Evolutionary conservation across 2,797 vertebrate genomes (phyloP).

Genomic region (Phrynocephalus forsythii): DNA sequence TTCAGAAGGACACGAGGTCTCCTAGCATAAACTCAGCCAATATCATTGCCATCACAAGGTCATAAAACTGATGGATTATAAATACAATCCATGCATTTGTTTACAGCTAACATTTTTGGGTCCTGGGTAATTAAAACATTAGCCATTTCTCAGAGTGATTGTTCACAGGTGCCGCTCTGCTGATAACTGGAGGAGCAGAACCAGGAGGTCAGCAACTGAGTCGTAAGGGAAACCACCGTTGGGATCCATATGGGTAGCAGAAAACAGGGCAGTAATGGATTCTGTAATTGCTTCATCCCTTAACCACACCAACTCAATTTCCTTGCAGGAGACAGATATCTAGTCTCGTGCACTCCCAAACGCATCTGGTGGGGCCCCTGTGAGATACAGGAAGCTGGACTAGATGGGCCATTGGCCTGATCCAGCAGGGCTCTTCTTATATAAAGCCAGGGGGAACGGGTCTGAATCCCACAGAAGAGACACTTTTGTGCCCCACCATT

Average conservation of each 20-base stretch:
- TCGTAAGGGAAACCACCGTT: conserved; percentile 10
- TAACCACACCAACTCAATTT: conserved; percentile 53
- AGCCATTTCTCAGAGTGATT: conserved; percentile 93
- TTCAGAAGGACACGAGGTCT: conserved; percentile 84
- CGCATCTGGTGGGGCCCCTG: too few species aligned
- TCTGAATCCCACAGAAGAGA: too few species aligned
- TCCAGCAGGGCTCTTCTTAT: not conserved
- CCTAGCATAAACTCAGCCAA: conserved; percentile 93
- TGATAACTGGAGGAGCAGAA: conserved; percentile 49
- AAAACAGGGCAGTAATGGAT: conserved; percentile 48
- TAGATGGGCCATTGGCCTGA: too few species aligned
- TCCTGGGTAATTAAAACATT: conserved; percentile 88
- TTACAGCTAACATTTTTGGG: conserved; percentile 96
- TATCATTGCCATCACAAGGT: conserved; percentile 97
- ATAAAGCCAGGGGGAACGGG: not conserved
- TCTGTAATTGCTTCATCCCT: conserved; percentile 44
- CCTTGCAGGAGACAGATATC: conserved; percentile 27
- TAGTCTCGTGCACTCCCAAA: too few species aligned
- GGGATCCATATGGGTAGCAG: conserved; percentile 4
- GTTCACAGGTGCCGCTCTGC: conserved; percentile 88
- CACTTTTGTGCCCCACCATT: too few species aligned
- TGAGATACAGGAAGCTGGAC: too few species aligned
- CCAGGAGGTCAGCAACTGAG: conserved; percentile 48
- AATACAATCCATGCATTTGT: conserved; percentile 93
- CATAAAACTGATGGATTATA: conserved; percentile 99